phyloP scores from a whole-genome alignment of 2,113 vertebrate species.

The Picathartes gymnocephalus region DNA sequence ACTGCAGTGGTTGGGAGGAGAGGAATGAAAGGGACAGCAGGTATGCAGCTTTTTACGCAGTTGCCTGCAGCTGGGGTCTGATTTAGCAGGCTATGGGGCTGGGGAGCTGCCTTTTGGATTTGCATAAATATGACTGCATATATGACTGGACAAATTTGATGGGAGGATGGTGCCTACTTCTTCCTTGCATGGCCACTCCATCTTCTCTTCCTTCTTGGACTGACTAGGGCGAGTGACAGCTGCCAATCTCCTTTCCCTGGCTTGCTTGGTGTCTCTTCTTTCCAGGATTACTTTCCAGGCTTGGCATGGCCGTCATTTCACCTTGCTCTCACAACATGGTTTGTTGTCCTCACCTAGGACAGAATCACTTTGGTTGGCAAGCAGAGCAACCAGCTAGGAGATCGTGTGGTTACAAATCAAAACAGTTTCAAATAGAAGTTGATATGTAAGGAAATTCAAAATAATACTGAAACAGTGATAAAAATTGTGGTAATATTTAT shows the following conservation, averaged over 20 bases:
- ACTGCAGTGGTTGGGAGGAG: constrained; percentile 54
- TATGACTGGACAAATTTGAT: neutral
- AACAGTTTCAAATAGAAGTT: neutral
- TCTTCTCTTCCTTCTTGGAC: constrained; percentile 6
- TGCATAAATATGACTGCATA: neutral
- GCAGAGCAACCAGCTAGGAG: neutral
- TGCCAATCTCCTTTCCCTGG: neutral
- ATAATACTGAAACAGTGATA: neutral
- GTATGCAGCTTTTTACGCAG: constrained; percentile 42
- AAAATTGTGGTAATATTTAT: neutral
- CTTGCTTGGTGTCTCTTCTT: constrained; percentile 24
- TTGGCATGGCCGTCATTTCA: constrained; percentile 11
- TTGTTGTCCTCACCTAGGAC: neutral
- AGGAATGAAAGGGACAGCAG: constrained; percentile 53
- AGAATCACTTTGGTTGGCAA: neutral
- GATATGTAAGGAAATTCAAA: neutral
- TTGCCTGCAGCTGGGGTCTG: constrained; percentile 30
- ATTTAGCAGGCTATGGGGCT: neutral
- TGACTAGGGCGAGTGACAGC: neutral
- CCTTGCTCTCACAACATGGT: neutral
- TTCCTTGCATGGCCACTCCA: constrained; percentile 31
- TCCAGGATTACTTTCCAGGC: constrained; percentile 10
- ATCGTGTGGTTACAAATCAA: neutral
- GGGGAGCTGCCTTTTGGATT: constrained; percentile 24
- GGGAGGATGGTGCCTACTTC: constrained; percentile 1